Evolutionary conservation across 2,888 invertebrate genomes (phyloP).

Genomic region (Balanococcus diminutus): DNA sequence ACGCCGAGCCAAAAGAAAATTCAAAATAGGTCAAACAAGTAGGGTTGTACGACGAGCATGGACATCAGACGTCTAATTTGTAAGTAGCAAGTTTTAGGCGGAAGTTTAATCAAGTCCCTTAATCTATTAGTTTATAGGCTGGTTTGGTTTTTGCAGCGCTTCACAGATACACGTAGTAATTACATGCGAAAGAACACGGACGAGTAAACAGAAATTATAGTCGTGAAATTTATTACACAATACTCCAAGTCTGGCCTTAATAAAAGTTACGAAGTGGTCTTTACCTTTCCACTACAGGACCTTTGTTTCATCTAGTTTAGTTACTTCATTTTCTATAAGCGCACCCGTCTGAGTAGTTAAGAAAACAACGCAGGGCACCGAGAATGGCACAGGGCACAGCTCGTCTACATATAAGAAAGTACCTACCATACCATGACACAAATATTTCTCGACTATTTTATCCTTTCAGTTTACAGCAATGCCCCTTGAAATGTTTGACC

Average conservation of each 20-base stretch:
- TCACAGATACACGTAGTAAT: conserved; percentile 18
- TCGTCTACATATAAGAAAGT: neutral
- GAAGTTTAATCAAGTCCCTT: conserved; percentile 23
- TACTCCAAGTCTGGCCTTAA: conserved; percentile 17
- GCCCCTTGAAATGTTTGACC: neutral
- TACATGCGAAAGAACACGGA: conserved; percentile 19
- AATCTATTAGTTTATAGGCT: conserved; percentile 31
- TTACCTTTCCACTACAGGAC: conserved; percentile 3
- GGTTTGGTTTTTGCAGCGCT: conserved; percentile 21
- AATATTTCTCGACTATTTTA: neutral
- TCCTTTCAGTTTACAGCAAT: neutral
- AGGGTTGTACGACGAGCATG: neutral
- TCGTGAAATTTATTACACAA: conserved; percentile 31
- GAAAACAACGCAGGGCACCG: neutral
- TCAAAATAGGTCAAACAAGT: neutral
- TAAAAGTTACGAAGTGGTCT: conserved; percentile 26
- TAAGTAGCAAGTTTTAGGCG: conserved; percentile 27
- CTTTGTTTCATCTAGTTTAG: conserved; percentile 21
- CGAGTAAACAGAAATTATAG: conserved; percentile 27
- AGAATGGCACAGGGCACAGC: too few species aligned
- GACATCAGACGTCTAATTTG: conserved; percentile 8
- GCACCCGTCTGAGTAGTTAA: neutral
- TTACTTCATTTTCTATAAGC: neutral
- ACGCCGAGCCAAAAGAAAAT: neutral
- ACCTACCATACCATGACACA: too few species aligned